phyloP scores from a whole-genome alignment of 2,797 vertebrate species.

The Sparidentex hasta region DNA sequence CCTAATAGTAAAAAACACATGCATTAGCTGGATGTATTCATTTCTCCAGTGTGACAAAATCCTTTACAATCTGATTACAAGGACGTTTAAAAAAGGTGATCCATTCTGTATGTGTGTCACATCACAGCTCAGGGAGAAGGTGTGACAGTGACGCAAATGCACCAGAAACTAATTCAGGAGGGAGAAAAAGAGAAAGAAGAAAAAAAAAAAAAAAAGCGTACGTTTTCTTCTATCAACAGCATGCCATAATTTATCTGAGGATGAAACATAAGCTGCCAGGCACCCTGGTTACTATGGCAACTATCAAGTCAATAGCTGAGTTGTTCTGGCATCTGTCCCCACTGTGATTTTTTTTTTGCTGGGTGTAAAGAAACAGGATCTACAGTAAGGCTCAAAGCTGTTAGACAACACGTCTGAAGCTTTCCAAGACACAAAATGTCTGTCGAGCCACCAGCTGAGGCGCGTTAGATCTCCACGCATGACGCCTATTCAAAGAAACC shows the following conservation, averaged over 20 bases:
- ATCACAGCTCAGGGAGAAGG: constrained; percentile 71
- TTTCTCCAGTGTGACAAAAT: constrained; percentile 17
- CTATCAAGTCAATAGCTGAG: constrained; percentile 82
- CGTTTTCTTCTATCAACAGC: constrained; percentile 75
- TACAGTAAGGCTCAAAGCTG: constrained; percentile 76
- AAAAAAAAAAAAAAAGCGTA: constrained; percentile 46
- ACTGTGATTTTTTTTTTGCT: constrained; percentile 70
- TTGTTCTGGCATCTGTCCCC: constrained; percentile 79
- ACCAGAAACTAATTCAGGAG: constrained; percentile 75
- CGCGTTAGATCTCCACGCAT: constrained; percentile 50
- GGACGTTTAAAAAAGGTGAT: constrained; percentile 64
- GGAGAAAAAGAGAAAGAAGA: neutral
- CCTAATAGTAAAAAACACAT: neutral
- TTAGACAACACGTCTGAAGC: constrained; percentile 74
- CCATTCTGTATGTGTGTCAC: constrained; percentile 77
- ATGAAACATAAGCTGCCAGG: constrained; percentile 83
- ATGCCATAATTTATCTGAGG: constrained; percentile 80
- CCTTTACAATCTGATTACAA: constrained; percentile 51
- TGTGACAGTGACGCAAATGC: constrained; percentile 79
- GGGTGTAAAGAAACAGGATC: constrained; percentile 76
- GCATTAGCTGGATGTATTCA: constrained; percentile 1
- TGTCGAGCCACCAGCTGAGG: constrained; percentile 71
- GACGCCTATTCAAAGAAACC: constrained; percentile 46
- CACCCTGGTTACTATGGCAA: constrained; percentile 82
- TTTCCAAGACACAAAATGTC: constrained; percentile 79